These are phyloP conservation scores for Felis catus DNA, from an alignment of 2,113 vertebrate genomes.

Conservation along the genomic window DNA sequence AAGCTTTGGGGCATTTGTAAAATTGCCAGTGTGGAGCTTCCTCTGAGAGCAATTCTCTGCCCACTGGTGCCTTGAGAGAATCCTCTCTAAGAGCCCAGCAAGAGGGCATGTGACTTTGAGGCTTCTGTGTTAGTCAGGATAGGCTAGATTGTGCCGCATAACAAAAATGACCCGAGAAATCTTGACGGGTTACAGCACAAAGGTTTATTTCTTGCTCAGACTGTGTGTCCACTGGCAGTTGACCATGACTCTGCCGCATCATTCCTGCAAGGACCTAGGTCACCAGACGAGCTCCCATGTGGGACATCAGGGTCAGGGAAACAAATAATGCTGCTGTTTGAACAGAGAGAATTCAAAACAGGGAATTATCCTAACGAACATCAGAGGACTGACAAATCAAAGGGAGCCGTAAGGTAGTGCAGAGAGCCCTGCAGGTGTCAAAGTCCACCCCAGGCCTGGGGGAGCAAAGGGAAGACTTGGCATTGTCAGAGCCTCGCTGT, in stretches of 20 bases:
- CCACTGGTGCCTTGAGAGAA: background rate
- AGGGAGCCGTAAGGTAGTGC: background rate
- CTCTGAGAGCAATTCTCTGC: background rate
- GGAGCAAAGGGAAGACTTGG: background rate
- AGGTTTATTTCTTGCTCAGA: background rate
- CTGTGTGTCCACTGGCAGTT: background rate
- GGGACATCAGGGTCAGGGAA: background rate
- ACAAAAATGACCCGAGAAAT: background rate
- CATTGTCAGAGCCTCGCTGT: background rate
- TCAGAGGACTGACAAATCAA: background rate
- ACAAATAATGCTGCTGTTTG: background rate
- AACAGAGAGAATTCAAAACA: background rate
- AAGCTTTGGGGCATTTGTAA: background rate
- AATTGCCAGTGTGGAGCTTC: too few species aligned
- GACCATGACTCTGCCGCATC: background rate
- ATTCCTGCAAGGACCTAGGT: background rate
- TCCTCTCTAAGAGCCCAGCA: background rate
- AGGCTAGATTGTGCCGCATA: background rate
- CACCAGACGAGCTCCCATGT: background rate
- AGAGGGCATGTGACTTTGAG: background rate
- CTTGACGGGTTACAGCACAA: background rate
- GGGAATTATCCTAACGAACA: background rate
- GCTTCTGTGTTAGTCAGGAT: background rate
- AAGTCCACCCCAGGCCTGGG: background rate
- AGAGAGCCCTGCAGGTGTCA: background rate